These are phyloP conservation scores for Euura saliciscinereae DNA, from an alignment of 1,140 invertebrate species.

Conservation along the genomic window DNA sequence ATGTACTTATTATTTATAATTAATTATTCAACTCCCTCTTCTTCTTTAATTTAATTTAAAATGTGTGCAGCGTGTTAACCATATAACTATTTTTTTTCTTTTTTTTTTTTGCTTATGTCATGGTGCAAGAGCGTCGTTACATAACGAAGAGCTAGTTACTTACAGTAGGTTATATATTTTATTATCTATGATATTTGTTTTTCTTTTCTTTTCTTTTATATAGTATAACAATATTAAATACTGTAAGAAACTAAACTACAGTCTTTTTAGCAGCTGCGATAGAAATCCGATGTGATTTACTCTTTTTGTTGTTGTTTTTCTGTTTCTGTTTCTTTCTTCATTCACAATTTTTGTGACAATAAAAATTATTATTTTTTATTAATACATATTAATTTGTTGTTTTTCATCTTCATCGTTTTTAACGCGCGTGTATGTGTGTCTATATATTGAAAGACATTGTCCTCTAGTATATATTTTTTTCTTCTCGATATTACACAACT, in stretches of 20 bases:
- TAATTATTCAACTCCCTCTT: neutral
- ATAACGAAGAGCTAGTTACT: neutral
- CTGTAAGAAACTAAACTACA: neutral
- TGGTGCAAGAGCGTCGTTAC: neutral
- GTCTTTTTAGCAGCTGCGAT: too few species aligned
- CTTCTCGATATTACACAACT: conserved; percentile 10
- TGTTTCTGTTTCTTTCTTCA: conserved; percentile 15
- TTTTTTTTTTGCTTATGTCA: conserved; percentile 34
- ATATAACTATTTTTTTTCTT: conserved; percentile 16
- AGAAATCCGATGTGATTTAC: neutral
- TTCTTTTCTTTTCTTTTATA: too few species aligned
- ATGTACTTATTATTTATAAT: conserved; percentile 33
- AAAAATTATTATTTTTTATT: conserved; percentile 19
- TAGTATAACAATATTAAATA: neutral
- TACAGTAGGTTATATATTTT: neutral
- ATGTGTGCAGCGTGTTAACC: too few species aligned
- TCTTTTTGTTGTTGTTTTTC: conserved; percentile 14
- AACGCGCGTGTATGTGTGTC: neutral
- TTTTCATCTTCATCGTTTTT: conserved; percentile 32
- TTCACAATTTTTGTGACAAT: conserved; percentile 22
- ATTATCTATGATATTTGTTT: neutral
- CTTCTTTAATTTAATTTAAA: conserved; percentile 3
- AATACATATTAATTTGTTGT: conserved; percentile 21
- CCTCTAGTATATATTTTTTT: neutral
- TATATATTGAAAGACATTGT: conserved; percentile 10